Evolutionary conservation across 2,113 vertebrate species (phyloP).

Genomic region (Pavo muticus): DNA sequence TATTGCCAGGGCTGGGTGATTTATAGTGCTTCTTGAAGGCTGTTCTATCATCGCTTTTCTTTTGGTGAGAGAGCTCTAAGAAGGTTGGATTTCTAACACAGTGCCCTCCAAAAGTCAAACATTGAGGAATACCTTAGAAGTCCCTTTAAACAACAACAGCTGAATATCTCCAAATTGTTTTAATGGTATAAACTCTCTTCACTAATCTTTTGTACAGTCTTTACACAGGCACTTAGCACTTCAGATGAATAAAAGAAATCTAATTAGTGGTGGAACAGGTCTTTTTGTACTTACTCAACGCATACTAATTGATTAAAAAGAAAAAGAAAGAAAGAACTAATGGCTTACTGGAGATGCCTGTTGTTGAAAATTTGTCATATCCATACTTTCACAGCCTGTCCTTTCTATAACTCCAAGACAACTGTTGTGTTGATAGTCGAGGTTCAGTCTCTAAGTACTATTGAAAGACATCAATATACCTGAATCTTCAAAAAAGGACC

Average conservation of each 20-base stretch:
- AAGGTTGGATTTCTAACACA: constrained; percentile 56
- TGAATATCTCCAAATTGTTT: constrained; percentile 19
- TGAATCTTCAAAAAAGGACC: neutral
- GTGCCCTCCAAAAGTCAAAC: constrained; percentile 55
- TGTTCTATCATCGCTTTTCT: constrained; percentile 46
- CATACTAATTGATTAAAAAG: constrained; percentile 5
- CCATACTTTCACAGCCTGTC: neutral
- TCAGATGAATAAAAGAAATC: constrained; percentile 22
- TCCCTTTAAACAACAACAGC: neutral
- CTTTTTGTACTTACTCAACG: constrained; percentile 43
- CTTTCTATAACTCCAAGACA: neutral
- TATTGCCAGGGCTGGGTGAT: constrained; percentile 68
- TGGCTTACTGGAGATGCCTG: neutral
- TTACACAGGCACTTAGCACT: constrained; percentile 22
- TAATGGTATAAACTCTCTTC: neutral
- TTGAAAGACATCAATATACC: neutral
- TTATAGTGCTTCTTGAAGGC: constrained; percentile 51
- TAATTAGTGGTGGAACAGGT: constrained; percentile 29
- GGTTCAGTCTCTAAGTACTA: neutral
- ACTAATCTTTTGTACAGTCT: constrained; percentile 17
- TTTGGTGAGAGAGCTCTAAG: neutral
- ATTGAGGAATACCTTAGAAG: constrained; percentile 35
- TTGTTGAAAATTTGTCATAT: neutral
- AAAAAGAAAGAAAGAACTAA: neutral
- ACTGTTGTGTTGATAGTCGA: neutral